Evolutionary conservation across 1,140 invertebrate genomes (phyloP), one percentile per base, ranked within the genome.

Genomic region (Leguminivora glycinivorella): DNA sequence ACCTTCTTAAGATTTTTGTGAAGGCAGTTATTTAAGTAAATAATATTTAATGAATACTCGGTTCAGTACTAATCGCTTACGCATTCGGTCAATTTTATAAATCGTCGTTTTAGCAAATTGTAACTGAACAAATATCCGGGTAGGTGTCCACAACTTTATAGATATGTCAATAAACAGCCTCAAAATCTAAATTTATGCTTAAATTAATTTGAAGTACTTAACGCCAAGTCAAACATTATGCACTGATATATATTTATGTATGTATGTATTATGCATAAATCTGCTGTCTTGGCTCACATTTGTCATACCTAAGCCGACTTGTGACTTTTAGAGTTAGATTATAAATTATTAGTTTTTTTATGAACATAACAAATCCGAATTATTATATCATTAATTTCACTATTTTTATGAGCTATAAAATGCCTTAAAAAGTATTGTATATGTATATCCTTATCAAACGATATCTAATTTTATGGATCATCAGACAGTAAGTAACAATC

Each of bases 41-140:
- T 63, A 34, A 63, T n/a, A 17, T 43, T 43, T 17, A 17, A 63
- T 29, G 1, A 63, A 6, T 63, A 63, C 58, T 63, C 10, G 58
- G 12, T 29, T 26, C 58, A 4, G 58, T 63, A 7, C 56, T 25
- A 26, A 58, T 58, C 22, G 24, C 6, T 63, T 63, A 63, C 25
- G n/a, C 26, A 63, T 19, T 17, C 58, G 58, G 25, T 31, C 26
- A 29, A 63, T 34, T 63, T 31, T 29, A 63, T n/a, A 43, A 19
- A 22, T 24, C 19, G 43, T 10, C 19, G 43, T 40, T 68, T 67
- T 68, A 12, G 67, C 34, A 19, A 68, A 68, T 68, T 38, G 34
- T 47, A 43, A 6, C n/a, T 34, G 34, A 43, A 34, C 43, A 68
- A 68, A 68, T 68, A 68, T 43, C 67, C 43, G 67, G 67, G 34